Conservation (phyloP, 2,888 invertebrate genomes). For the Ctenicera cuprea region DNA sequence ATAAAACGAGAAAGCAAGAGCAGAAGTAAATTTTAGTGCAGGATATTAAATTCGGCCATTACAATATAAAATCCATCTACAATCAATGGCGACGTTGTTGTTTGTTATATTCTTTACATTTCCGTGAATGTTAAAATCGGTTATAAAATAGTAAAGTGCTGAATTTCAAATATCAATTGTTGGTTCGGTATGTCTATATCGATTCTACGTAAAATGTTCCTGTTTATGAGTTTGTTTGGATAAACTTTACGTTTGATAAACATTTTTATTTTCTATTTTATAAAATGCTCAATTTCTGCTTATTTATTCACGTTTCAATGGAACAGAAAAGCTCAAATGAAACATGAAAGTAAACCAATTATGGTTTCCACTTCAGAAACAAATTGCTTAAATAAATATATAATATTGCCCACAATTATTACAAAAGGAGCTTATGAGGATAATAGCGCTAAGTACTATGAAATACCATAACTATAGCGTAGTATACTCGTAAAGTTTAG, state of each 20-base stretch:
- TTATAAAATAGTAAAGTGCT: constrained; percentile 9
- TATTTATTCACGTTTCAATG: neutral
- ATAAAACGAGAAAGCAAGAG: constrained; percentile 36
- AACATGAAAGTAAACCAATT: neutral
- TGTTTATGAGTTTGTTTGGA: neutral
- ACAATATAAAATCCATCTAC: constrained; percentile 29
- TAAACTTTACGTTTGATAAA: constrained; percentile 1
- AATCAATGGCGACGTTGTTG: constrained; percentile 16
- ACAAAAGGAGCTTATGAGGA: constrained; percentile 39
- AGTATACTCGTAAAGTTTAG: constrained; percentile 48
- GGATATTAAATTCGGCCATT: constrained; percentile 36
- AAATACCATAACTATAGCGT: constrained; percentile 34
- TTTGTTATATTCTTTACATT: neutral
- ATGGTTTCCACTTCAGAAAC: neutral
- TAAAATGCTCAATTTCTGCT: no score
- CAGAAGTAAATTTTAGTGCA: constrained; percentile 37
- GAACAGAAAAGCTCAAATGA: neutral
- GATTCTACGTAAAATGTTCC: neutral
- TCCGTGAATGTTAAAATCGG: constrained; percentile 1
- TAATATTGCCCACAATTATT: constrained; percentile 18
- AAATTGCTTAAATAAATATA: constrained; percentile 2
- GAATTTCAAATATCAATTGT: constrained; percentile 1
- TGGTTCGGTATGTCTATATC: neutral
- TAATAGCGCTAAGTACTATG: constrained; percentile 41
- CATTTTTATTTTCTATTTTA: constrained; percentile 7